These are phyloP conservation scores for Clostera curtula DNA, from an alignment of 2,888 invertebrate genomes.

Conservation along the genomic window DNA sequence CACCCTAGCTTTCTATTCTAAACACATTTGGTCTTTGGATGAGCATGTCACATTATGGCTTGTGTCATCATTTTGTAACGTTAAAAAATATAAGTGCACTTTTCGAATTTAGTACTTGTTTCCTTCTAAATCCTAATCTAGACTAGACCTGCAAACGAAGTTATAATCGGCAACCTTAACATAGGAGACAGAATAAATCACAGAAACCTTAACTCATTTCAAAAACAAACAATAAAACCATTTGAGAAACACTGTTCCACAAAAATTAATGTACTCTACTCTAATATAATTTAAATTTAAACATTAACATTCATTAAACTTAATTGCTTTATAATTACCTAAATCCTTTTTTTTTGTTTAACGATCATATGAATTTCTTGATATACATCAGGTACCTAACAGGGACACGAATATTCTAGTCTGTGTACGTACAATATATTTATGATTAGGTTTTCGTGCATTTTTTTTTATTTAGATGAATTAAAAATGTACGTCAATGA, in stretches of 20 bases:
- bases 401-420: conserved; percentile 46
- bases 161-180: conserved; percentile 38
- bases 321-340: conserved; percentile 24
- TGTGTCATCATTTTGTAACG: conserved; percentile 59
- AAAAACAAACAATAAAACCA: conserved; percentile 40
- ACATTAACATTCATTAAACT: too few species aligned
- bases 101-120: conserved; percentile 57
- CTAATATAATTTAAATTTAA: too few species aligned
- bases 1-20: conserved; percentile 64
- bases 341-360: conserved; percentile 19
- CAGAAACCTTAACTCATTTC: conserved; percentile 45
- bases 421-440: conserved; percentile 18
- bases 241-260: conserved; percentile 73
- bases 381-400: conserved; percentile 65
- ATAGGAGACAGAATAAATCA: conserved; percentile 48
- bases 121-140: conserved; percentile 51
- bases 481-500: too few species aligned
- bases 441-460: conserved; percentile 15
- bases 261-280: conserved; percentile 18
- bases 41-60: conserved; percentile 71
- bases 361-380: conserved; percentile 34
- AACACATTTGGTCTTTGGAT: conserved; percentile 73
- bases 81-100: conserved; percentile 71
- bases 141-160: conserved; percentile 60
- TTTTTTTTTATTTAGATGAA: conserved; percentile 17